These are phyloP conservation scores for Rhopalosiphum maidis DNA, from an alignment of 1,140 invertebrate species.

Conservation along the genomic window DNA sequence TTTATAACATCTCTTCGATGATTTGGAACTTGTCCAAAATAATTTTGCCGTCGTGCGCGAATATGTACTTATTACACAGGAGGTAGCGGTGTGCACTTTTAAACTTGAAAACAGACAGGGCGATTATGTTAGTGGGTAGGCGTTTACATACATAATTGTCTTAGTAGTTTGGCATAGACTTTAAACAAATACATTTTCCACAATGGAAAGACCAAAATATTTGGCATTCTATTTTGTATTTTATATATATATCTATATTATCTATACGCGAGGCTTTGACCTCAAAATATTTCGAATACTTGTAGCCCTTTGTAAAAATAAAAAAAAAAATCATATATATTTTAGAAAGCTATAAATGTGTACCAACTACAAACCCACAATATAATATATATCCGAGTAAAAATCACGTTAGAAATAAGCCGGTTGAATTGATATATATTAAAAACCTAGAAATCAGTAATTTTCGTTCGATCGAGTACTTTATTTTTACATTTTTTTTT, in stretches of 20 bases:
- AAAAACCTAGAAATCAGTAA: slow-evolving; percentile 30
- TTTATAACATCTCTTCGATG: slow-evolving; percentile 7
- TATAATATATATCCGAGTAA: not conserved
- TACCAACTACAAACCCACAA: not conserved
- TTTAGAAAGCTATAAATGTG: not conserved
- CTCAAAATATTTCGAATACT: slow-evolving; percentile 42
- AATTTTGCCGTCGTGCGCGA: not conserved
- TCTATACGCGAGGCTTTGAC: not conserved
- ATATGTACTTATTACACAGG: not conserved
- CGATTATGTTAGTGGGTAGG: not conserved
- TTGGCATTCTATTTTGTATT: slow-evolving; percentile 37
- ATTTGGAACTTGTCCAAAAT: not conserved
- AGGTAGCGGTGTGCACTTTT: slow-evolving; percentile 22
- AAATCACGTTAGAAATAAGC: not conserved
- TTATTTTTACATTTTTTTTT: not conserved
- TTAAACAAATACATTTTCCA: not conserved
- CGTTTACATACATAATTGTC: not conserved
- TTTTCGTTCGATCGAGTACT: slow-evolving; percentile 21
- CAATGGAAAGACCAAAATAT: slow-evolving; percentile 19
- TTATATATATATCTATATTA: not conserved
- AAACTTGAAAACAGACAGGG: slow-evolving; percentile 25
- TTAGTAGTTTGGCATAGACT: not conserved
- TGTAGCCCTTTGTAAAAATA: not conserved
- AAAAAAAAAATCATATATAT: not conserved
- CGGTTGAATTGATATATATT: slow-evolving; percentile 10